These are phyloP conservation scores for Sterna hirundo DNA, from an alignment of 2,113 vertebrate species.

Conservation along the genomic window DNA sequence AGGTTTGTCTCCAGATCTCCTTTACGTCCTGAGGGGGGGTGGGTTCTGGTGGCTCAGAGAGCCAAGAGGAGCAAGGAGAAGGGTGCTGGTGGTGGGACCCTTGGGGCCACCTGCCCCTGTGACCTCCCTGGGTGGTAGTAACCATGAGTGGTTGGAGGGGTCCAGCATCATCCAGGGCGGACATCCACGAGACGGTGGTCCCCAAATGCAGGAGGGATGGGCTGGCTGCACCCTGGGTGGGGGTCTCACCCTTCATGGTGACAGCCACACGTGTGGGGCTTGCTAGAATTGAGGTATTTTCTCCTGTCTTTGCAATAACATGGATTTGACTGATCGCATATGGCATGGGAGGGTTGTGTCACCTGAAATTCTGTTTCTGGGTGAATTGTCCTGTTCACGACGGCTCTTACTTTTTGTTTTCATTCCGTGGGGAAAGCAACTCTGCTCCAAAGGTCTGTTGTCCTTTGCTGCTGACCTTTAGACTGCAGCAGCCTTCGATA, in stretches of 20 bases:
- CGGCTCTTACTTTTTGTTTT: neutral
- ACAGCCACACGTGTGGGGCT: rapidly evolving
- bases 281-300: neutral
- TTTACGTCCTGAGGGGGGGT: neutral
- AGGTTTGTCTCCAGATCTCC: neutral
- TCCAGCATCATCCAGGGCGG: neutral
- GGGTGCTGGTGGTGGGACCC: neutral
- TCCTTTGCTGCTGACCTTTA: slow-evolving; percentile 33
- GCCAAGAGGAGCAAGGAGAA: neutral
- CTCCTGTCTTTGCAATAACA: neutral
- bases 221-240: neutral
- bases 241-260: neutral
- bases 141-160: neutral
- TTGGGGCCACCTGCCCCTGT: rapidly evolving
- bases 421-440: neutral
- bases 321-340: rapidly evolving
- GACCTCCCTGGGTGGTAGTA: neutral
- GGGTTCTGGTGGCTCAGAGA: neutral
- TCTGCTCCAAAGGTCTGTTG: slow-evolving; percentile 48
- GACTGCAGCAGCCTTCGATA: neutral
- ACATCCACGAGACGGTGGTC: rapidly evolving
- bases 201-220: neutral
- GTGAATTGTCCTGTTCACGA: neutral
- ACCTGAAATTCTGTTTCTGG: neutral
- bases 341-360: rapidly evolving